These are phyloP conservation scores for Pimephales promelas DNA, from an alignment of 2,113 vertebrate genomes.

Conservation along the genomic window DNA sequence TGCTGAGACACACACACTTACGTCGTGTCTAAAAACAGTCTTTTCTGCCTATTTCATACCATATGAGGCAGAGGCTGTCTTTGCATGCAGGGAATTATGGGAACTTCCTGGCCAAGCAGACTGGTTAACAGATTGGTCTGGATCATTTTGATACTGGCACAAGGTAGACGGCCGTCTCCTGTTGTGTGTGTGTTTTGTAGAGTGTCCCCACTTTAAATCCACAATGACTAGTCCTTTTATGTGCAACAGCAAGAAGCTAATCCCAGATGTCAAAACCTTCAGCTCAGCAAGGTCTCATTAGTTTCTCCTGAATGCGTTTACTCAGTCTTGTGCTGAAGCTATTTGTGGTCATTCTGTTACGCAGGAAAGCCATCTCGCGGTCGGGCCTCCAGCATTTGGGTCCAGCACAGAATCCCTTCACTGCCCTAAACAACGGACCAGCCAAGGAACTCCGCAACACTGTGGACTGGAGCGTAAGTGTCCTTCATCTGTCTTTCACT, in stretches of 20 bases:
- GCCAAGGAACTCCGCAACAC: constrained; percentile 87
- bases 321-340: constrained; percentile 8
- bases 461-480: constrained; percentile 95
- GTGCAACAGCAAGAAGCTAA: background rate
- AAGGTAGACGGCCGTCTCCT: constrained; percentile 27
- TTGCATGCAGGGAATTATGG: constrained; percentile 43
- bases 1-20: constrained; percentile 31
- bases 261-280: constrained; percentile 17
- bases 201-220: constrained; percentile 32
- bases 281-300: background rate
- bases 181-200: constrained; percentile 48
- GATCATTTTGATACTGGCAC: constrained; percentile 52
- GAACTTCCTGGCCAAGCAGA: constrained; percentile 53
- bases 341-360: constrained; percentile 33
- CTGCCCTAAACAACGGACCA: constrained; percentile 89
- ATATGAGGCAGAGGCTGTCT: constrained; percentile 48
- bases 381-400: constrained; percentile 95
- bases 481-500: constrained; percentile 18
- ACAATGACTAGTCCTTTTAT: constrained; percentile 13
- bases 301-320: constrained; percentile 12
- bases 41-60: constrained; percentile 44
- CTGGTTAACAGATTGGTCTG: constrained; percentile 57
- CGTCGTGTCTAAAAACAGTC: constrained; percentile 16
- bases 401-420: constrained; percentile 81
- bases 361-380: constrained; percentile 97